phyloP scores from a whole-genome alignment of 64 coral and sea anemone species.

The Platygyra sinensis region DNA sequence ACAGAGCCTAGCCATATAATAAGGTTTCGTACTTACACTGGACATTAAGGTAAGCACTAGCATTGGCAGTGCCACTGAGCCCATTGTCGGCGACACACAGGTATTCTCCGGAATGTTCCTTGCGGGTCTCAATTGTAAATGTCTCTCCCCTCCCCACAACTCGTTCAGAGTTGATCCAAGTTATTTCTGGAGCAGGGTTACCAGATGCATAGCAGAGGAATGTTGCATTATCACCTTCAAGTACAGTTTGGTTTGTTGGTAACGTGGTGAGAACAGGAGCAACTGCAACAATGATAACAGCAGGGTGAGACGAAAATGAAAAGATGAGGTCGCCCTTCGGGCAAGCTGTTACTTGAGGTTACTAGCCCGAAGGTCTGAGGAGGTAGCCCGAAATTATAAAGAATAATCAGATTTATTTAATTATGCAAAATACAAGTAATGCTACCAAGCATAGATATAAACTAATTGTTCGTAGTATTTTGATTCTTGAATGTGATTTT shows the following conservation, averaged over 20 bases:
- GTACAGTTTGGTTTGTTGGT: background rate
- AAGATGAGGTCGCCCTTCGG: too few relatives aligned
- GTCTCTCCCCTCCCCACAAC: background rate
- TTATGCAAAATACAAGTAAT: too few relatives aligned
- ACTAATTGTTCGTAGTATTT: too few relatives aligned
- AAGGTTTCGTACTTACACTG: background rate
- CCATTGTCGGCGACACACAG: background rate
- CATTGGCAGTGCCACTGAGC: background rate
- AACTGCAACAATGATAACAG: background rate
- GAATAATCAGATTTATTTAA: too few relatives aligned
- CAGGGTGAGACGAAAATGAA: too few relatives aligned
- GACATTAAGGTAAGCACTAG: background rate
- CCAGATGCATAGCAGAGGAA: background rate
- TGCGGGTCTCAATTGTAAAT: background rate
- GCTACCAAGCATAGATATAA: too few relatives aligned
- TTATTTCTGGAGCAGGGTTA: background rate
- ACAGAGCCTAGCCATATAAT: too few relatives aligned
- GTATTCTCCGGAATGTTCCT: background rate
- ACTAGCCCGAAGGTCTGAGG: too few relatives aligned
- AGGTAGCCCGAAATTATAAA: too few relatives aligned
- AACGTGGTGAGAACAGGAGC: background rate
- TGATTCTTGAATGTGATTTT: too few relatives aligned
- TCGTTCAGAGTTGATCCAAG: background rate
- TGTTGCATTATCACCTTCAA: background rate
- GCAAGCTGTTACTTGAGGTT: too few relatives aligned